A percentile compares a stretch with the other conserved stretches of the same genome.
These are phyloP conservation scores for Aotus griseimembra DNA, from an alignment of 2,797 vertebrate species.

Conservation along the genomic window DNA sequence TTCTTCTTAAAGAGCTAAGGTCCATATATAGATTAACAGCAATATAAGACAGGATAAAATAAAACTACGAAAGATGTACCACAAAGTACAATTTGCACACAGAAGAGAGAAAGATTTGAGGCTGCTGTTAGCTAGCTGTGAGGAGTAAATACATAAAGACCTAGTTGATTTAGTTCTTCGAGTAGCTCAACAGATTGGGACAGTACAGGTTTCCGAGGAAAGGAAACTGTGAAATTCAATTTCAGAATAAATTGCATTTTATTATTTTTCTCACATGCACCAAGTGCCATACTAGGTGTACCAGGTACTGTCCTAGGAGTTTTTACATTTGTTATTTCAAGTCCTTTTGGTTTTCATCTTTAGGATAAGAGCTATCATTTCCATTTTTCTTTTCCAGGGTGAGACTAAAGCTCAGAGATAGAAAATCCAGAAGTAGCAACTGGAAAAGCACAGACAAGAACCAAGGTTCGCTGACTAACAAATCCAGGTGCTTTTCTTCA, in stretches of 20 bases:
- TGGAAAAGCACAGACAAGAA: not conserved
- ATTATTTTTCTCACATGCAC: not conserved
- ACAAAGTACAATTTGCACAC: conserved; percentile 58
- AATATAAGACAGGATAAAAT: conserved; percentile 60
- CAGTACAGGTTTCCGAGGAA: not conserved
- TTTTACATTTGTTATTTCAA: not conserved
- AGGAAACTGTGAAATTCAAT: not conserved
- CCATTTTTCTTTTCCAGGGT: not conserved
- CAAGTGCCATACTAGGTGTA: not conserved
- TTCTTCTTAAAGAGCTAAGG: not conserved
- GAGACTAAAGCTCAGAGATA: not conserved
- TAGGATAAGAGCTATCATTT: not conserved
- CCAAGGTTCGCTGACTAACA: not conserved
- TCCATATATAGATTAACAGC: not conserved
- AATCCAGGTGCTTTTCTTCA: not conserved
- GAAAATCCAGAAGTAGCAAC: not conserved
- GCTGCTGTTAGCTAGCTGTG: not conserved
- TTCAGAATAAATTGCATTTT: not conserved
- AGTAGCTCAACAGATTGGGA: not conserved
- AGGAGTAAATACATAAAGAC: not conserved
- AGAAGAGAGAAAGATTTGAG: conserved; percentile 55
- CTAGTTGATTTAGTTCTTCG: not conserved
- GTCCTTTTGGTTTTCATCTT: not conserved
- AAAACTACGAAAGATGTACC: conserved; percentile 40
- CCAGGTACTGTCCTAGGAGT: not conserved